Base-by-base conservation (phyloP, 1,140 invertebrate species). In the Pseudomyrmex sp. region DNA sequence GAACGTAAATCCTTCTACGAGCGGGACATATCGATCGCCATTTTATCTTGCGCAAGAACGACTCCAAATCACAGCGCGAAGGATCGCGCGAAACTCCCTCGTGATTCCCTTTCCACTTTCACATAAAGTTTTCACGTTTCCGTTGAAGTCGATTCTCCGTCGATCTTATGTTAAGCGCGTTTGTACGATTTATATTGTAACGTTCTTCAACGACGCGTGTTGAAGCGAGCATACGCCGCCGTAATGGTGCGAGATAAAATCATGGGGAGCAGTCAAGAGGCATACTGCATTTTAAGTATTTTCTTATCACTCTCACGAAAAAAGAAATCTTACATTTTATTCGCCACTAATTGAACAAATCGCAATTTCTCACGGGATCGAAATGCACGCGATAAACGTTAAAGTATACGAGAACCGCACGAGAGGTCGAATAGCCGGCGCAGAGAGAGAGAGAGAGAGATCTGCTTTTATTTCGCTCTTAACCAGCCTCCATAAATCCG, bases 21-120 rank as follows among this genome's bases (percentile, higher is more conserved):
- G 7, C 61, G 52, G 68, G 76, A 77, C 86, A 61, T 82, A 84
- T 87, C 86, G 86, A 79, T 79, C 68, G 85, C 85, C 18, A 86
- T 59, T 87, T 86, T 86, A 83, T 87, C 85, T 87, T 62, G 58
- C n/a, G 15, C 8, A 48, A n/a, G 73, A 86, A 83, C 80, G 72
- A 76, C 35, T 86, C 59, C 70, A 68, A 87, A 87, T 87, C 84
- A 86, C 85, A 48, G 54, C 7, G 48, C 72, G 56, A 66, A 82
- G 26, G 69, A 85, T 84, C 61, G 75, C 61, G 75, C 66, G 70
- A 52, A 62, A 76, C 69, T 72, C 52, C 70, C 23, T 82, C 62
- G 62, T 79, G 46, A 87, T 83, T 75, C 18, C 59, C 46, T 35
- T 75, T 63, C 50, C 58, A 54, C 46, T 82, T 82, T 82, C 79